These are phyloP conservation scores for Trichosurus vulpecula DNA, from an alignment of 2,797 vertebrate genomes.

Conservation along the genomic window DNA sequence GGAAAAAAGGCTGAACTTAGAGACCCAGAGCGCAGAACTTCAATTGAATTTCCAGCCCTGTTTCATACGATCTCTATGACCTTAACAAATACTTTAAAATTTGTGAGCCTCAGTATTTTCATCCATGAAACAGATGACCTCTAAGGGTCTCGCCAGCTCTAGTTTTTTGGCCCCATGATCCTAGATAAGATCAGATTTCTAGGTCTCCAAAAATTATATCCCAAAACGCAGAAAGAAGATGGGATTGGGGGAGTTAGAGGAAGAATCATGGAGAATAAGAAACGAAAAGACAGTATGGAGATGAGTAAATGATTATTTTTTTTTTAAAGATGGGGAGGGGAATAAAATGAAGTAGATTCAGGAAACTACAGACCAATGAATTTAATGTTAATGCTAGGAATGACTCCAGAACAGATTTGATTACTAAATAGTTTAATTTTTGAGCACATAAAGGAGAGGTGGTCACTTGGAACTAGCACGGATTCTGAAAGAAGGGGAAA, in stretches of 20 bases:
- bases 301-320: not conserved
- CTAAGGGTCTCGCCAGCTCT: not conserved
- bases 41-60: not conserved
- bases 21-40: not conserved
- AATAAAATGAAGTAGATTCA: no score
- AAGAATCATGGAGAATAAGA: not conserved
- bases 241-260: not conserved
- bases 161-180: not conserved
- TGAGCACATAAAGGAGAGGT: no score
- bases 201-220: not conserved
- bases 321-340: no score
- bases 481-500: no score
- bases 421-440: no score
- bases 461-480: no score
- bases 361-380: no score
- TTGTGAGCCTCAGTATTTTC: not conserved
- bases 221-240: not conserved
- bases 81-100: not conserved
- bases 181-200: not conserved
- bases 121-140: not conserved
- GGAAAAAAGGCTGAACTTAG: not conserved
- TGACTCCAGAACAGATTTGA: no score
- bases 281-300: not conserved
- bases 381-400: no score
- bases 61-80: not conserved